A percentile compares a stretch with the other conserved stretches of the same genome.
Evolutionary conservation across 2,113 vertebrate genomes (phyloP).

Genomic region (Leptobrachium leishanense): DNA sequence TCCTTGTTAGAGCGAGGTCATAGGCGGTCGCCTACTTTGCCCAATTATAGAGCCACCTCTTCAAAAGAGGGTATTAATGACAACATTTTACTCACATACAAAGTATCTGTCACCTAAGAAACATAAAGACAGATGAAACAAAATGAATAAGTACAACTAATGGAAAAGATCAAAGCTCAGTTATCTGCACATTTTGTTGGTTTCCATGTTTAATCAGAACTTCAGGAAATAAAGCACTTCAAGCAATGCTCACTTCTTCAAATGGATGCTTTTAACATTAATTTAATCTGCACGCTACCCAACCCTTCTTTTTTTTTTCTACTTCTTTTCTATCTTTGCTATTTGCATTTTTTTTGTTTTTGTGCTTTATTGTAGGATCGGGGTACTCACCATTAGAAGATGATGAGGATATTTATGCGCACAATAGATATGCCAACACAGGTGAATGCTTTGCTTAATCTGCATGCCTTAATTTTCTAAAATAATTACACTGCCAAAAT

Average conservation of each 20-base stretch:
- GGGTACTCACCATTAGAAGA: conserved; percentile 88
- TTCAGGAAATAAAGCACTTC: not conserved
- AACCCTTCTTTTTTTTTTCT: conserved; percentile 54
- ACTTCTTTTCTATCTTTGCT: conserved; percentile 51
- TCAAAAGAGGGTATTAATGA: too few relatives aligned
- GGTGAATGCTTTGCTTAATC: conserved; percentile 82
- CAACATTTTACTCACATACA: too few relatives aligned
- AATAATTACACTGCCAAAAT: not conserved
- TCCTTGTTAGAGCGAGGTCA: too few relatives aligned
- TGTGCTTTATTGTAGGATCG: conserved; percentile 85
- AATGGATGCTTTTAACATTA: conserved; percentile 55
- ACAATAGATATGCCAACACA: conserved; percentile 74
- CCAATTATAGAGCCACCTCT: too few relatives aligned
- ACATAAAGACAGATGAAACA: too few relatives aligned
- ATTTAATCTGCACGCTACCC: conserved; percentile 60
- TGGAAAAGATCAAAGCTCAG: too few relatives aligned
- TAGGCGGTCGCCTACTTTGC: too few relatives aligned
- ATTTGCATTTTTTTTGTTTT: conserved; percentile 69
- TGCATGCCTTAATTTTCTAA: conserved; percentile 56
- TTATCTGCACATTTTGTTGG: too few relatives aligned
- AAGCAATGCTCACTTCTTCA: not conserved
- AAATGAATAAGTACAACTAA: too few relatives aligned
- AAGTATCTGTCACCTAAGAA: too few relatives aligned
- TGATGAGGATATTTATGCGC: conserved; percentile 86
- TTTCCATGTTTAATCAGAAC: too few relatives aligned